These are phyloP conservation scores for Cyphotilapia sp. DNA, from an alignment of 2,113 vertebrate genomes.

Conservation along the genomic window DNA sequence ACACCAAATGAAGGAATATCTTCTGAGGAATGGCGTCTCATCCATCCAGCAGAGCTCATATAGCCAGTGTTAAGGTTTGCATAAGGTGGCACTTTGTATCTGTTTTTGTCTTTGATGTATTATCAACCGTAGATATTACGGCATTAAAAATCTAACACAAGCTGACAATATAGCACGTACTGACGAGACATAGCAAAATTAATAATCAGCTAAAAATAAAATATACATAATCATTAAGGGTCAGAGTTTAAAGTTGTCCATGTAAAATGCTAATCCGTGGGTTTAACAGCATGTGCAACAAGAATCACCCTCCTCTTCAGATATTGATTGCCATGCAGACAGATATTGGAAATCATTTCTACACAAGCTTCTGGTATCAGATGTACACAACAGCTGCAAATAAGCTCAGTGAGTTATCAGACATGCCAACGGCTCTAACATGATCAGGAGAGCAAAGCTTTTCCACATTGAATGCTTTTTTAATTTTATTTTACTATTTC, in stretches of 20 bases:
- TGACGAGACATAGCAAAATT: neutral
- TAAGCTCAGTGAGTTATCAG: neutral
- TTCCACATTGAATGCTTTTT: neutral
- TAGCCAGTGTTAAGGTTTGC: neutral
- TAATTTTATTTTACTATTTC: neutral
- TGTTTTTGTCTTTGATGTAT: neutral
- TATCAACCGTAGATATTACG: neutral
- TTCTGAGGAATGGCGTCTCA: neutral
- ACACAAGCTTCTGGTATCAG: neutral
- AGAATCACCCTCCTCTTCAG: neutral
- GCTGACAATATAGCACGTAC: neutral
- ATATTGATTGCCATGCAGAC: neutral
- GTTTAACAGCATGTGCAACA: neutral
- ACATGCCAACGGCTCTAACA: neutral
- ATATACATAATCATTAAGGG: neutral
- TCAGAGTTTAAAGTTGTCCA: neutral
- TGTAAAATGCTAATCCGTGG: neutral
- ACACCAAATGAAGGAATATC: neutral
- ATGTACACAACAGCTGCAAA: conserved; percentile 4
- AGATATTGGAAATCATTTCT: conserved; percentile 21
- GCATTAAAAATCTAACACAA: neutral
- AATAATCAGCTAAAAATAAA: neutral
- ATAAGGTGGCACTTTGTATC: neutral
- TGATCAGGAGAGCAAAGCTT: neutral
- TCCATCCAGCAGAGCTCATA: neutral